These are phyloP conservation scores for Microplitis deprimator DNA, from an alignment of 2,888 invertebrate genomes.

Conservation along the genomic window DNA sequence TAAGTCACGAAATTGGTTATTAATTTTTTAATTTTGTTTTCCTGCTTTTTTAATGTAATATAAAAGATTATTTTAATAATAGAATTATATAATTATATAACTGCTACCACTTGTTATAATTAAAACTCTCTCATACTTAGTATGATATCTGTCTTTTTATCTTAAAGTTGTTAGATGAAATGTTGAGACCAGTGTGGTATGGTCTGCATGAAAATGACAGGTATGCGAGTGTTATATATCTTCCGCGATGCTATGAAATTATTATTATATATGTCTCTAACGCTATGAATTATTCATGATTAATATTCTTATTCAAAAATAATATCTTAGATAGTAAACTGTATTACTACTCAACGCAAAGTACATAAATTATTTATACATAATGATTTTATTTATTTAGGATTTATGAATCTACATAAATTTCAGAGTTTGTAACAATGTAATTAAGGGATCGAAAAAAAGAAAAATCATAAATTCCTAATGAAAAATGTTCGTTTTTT, in stretches of 20 bases:
- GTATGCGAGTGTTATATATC: not conserved
- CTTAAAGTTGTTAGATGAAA: not conserved
- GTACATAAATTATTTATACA: too few relatives aligned
- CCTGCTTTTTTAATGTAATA: not conserved
- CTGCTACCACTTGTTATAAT: slow-evolving; percentile 22
- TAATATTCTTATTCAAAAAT: slow-evolving; percentile 6
- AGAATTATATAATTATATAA: slow-evolving; percentile 20
- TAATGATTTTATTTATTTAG: too few relatives aligned
- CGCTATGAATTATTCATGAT: slow-evolving; percentile 4
- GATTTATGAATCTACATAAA: too few relatives aligned
- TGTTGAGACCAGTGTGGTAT: not conserved
- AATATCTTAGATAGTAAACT: slow-evolving; percentile 4
- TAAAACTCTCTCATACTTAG: slow-evolving; percentile 15
- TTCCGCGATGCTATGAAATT: not conserved
- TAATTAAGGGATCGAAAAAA: too few relatives aligned
- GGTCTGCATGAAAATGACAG: slow-evolving; percentile 1
- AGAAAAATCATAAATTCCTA: too few relatives aligned
- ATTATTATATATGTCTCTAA: not conserved
- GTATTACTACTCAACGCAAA: not conserved
- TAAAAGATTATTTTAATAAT: not conserved
- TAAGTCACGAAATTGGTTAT: not conserved
- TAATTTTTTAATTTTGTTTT: slow-evolving; percentile 6
- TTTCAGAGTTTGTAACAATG: too few relatives aligned
- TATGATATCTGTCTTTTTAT: not conserved
- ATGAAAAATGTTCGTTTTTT: too few relatives aligned